Percentiles rank a stretch among this genome's conserved stretches.
These are phyloP conservation scores for Oreochromis niloticus DNA, from an alignment of 2,113 vertebrate species.

Conservation along the genomic window DNA sequence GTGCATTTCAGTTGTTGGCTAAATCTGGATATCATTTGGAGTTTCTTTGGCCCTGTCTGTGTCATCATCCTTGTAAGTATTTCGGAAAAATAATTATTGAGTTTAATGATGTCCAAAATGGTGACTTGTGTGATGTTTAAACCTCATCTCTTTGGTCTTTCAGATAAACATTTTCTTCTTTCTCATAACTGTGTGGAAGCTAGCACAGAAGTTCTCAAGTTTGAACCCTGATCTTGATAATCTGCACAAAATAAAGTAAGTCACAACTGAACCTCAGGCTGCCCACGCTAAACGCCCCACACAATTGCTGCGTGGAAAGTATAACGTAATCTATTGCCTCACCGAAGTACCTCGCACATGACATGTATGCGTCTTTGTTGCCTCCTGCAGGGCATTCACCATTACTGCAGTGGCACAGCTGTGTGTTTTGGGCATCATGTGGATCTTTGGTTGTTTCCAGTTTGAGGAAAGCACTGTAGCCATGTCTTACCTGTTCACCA, in stretches of 20 bases:
- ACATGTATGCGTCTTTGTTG: neutral
- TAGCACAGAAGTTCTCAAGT: constrained; percentile 79
- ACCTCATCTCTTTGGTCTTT: neutral
- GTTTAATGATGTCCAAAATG: neutral
- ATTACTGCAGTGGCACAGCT: constrained; percentile 83
- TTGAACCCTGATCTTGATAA: constrained; percentile 78
- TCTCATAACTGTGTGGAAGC: constrained; percentile 77
- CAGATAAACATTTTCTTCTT: constrained; percentile 82
- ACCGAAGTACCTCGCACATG: neutral
- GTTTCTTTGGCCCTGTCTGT: constrained; percentile 77
- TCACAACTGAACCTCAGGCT: neutral
- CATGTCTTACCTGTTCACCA: constrained; percentile 73
- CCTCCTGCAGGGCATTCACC: constrained; percentile 75
- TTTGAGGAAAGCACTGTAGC: constrained; percentile 46
- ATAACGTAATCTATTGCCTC: neutral
- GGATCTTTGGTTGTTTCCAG: constrained; percentile 84
- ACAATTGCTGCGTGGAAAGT: neutral
- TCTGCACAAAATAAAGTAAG: constrained; percentile 77
- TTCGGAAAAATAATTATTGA: neutral
- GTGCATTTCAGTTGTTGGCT: constrained; percentile 80
- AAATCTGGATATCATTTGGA: constrained; percentile 70
- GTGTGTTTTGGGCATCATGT: constrained; percentile 78
- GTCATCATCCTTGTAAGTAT: constrained; percentile 73
- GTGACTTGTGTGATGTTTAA: neutral
- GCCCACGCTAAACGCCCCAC: neutral